Evolutionary conservation across 64 coral and sea anemone species (phyloP), one percentile per base, ranked within the genome.

Genomic region (Dendrophyllia cribrosa): DNA sequence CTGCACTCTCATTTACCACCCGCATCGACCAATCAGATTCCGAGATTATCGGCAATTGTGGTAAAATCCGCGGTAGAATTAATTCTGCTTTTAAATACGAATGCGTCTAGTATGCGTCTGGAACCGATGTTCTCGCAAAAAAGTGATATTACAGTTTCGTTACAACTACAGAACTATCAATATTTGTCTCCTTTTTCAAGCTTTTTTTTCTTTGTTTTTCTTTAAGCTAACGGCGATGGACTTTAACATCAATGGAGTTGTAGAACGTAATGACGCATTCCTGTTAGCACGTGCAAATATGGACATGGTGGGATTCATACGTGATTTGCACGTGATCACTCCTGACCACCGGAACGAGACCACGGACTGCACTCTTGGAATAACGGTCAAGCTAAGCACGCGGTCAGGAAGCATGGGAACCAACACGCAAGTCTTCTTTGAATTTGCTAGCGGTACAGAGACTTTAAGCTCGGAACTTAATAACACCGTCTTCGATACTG

Each of bases 191-290:
- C 34, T 34, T 34, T 34, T 34, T 34, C 34, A 34, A 34, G 34
- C 34, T 34, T 34, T 66, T 6, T 67, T 47, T 55, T 10, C 43
- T 25, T 22, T 72, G 45, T 75, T 78, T 59, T 67, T 72, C 64
- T 72, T 45, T 50, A 51, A 95, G 93, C 66, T 74, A 43, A 9
- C 53, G 6, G 46, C 44, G 44, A 95, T 95, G 93, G 93, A 95
- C 51, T 89, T 95, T 72, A 95, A 85, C 22, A 0, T 66, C 26
- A 91, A 95, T 75, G 82, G 93, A n/a, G 59, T 70, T 25, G 19
- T 90, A 60, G 93, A 91, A 43, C 86, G 86, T 15, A 82, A 79
- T 25, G 93, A 95, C 34, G 93, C 93, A 1, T 85, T 85, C 70
- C 80, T 95, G n/a, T 75, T 91, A 24, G 59, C 81, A 25, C 79